phyloP scores from a whole-genome alignment of 2,797 vertebrate genomes.

The Peromyscus attwateri region DNA sequence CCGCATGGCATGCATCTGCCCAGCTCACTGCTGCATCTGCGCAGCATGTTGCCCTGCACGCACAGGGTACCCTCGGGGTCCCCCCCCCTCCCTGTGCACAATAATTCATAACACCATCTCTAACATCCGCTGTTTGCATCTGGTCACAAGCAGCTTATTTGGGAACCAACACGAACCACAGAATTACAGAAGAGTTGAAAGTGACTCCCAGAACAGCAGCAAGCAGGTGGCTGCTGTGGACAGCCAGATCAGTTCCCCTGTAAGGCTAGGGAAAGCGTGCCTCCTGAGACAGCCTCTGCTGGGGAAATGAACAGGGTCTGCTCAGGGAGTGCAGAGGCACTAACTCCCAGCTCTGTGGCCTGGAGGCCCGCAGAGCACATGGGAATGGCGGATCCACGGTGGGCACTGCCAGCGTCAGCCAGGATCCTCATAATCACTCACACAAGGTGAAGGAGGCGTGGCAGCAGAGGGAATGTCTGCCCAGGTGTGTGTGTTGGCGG shows the following conservation, averaged over 20 bases:
- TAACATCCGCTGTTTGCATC: not conserved
- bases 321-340: not conserved
- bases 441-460: not conserved
- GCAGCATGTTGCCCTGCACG: no score
- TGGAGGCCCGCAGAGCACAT: rapidly evolving
- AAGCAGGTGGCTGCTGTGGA: not conserved
- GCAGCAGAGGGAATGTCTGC: not conserved
- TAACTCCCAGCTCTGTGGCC: no score
- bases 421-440: no score
- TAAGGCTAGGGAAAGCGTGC: not conserved
- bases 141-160: not conserved
- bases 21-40: no score
- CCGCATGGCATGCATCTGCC: no score
- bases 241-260: no score
- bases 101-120: not conserved
- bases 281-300: not conserved
- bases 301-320: not conserved
- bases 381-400: no score
- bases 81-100: no score
- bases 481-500: not conserved
- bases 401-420: not conserved
- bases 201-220: not conserved
- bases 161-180: not conserved
- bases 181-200: not conserved
- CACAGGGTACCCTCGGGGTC: no score